Evolutionary conservation across 2,797 vertebrate species (phyloP).

Genomic region (Anabacerthia variegaticeps): DNA sequence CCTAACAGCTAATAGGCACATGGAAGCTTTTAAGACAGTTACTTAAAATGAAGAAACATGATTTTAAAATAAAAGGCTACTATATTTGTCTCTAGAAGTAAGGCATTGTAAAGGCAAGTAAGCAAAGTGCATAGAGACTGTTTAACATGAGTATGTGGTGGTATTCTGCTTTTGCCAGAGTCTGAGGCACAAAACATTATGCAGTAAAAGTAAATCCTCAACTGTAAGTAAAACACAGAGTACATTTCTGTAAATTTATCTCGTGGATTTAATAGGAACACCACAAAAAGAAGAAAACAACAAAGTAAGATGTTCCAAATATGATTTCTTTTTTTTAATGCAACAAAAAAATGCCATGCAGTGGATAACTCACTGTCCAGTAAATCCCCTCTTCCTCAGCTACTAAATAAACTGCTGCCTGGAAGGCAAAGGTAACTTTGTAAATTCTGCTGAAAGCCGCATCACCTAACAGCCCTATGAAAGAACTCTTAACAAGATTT

Average conservation of each 20-base stretch:
- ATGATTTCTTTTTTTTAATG: background rate
- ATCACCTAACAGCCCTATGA: background rate
- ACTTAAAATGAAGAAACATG: background rate
- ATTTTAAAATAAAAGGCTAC: background rate
- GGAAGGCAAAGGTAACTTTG: background rate
- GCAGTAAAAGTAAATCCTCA: background rate
- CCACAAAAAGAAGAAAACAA: background rate
- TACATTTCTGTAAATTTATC: background rate
- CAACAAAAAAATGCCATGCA: background rate
- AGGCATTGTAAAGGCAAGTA: background rate
- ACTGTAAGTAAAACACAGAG: background rate
- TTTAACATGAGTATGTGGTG: too few relatives aligned
- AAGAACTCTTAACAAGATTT: background rate
- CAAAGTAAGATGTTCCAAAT: background rate
- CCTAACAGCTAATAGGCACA: fast-evolving
- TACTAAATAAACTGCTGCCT: background rate
- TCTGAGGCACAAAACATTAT: background rate
- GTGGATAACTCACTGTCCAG: background rate
- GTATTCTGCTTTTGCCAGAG: background rate
- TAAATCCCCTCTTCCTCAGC: background rate
- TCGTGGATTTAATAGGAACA: background rate
- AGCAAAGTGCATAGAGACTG: fast-evolving
- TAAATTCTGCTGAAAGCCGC: background rate
- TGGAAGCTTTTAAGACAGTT: background rate
- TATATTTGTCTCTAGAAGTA: background rate